Base-by-base conservation (phyloP, 64 coral and sea anemone species). In the Stylophora pistillata region DNA sequence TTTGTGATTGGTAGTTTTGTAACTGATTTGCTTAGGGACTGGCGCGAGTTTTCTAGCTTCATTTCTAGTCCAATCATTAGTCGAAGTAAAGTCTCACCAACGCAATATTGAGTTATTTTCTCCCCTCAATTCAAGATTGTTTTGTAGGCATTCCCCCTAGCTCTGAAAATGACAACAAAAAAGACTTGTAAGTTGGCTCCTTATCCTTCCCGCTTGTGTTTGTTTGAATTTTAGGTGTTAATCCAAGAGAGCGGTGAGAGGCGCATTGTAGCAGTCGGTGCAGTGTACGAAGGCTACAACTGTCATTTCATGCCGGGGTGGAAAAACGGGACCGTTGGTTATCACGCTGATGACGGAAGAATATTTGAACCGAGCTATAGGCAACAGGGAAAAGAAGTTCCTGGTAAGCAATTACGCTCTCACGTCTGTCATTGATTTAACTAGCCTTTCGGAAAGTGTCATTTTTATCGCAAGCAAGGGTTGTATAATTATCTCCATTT, bases 331-430 rank as follows among this genome's bases (percentile, higher is more conserved):
- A 90, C 70, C 9, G 89, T 77, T 11, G 89, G 89, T 23, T 90
- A 90, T 64, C 89, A 83, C 29, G 78, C 81, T 10, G 89, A 90
- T 31, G 89, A 90, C 56, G 89, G 89, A 2, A 90, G 61, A 83
- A 74, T 90, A 75, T 90, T 82, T 74, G 69, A 83, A 53, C 64
- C 69, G 5, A 21, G 70, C 28, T 26, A 25, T 23, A 5, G 66
- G 1, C 37, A 31, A n/a, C 21, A 61, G 34, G 89, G 89, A n/a
- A 83, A 13, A 90, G 69, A 82, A 57, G 29, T 72, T 69, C 29
- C 71, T n/a, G 89, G 89, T 90, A 74, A 61, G 63, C 2, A 21
- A 64, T 21, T 18, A 23, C 18, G 6, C 18, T 23, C 0, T 64
- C 6, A 21, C 1, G 1, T 9, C 20, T 64, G 1, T 7, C 7